Evolutionary conservation across 2,888 invertebrate species (phyloP).

Genomic region (Ormyrus pomaceus): DNA sequence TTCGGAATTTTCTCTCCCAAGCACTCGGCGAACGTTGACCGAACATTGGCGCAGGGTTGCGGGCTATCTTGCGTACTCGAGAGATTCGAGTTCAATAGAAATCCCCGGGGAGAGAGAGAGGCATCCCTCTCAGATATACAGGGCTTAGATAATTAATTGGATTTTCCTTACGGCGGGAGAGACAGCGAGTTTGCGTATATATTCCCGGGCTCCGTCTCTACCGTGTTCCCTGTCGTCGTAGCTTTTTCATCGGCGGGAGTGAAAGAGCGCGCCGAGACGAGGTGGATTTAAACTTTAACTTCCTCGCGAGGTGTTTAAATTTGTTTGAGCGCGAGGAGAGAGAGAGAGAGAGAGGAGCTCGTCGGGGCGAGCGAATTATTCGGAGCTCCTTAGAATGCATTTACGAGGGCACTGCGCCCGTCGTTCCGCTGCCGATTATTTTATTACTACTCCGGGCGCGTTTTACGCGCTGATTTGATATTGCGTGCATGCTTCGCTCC

Average conservation of each 20-base stretch:
- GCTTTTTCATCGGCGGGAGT: conserved; percentile 1
- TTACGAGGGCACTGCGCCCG: too few relatives aligned
- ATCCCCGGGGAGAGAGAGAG: conserved; percentile 10
- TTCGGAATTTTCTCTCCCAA: too few relatives aligned
- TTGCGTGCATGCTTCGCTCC: too few relatives aligned
- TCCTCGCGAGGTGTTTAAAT: conserved; percentile 3
- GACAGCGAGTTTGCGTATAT: background rate
- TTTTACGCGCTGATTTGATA: too few relatives aligned
- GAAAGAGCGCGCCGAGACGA: background rate
- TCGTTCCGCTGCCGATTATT: too few relatives aligned
- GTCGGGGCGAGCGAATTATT: too few relatives aligned
- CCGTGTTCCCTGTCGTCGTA: background rate
- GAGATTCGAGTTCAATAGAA: conserved; percentile 2
- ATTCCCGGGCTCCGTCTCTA: background rate
- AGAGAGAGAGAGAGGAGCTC: too few relatives aligned
- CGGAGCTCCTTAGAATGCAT: too few relatives aligned
- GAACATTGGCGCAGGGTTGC: too few relatives aligned
- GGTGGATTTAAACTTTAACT: conserved; percentile 11
- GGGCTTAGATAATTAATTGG: conserved; percentile 39
- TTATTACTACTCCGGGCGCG: too few relatives aligned
- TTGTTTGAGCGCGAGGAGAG: background rate
- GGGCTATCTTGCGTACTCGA: too few relatives aligned
- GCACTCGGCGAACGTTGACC: too few relatives aligned
- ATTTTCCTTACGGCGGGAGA: conserved; percentile 14
- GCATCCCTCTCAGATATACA: background rate